These are phyloP conservation scores for Chirona hameri DNA, from an alignment of 2,888 invertebrate species.

Conservation along the genomic window DNA sequence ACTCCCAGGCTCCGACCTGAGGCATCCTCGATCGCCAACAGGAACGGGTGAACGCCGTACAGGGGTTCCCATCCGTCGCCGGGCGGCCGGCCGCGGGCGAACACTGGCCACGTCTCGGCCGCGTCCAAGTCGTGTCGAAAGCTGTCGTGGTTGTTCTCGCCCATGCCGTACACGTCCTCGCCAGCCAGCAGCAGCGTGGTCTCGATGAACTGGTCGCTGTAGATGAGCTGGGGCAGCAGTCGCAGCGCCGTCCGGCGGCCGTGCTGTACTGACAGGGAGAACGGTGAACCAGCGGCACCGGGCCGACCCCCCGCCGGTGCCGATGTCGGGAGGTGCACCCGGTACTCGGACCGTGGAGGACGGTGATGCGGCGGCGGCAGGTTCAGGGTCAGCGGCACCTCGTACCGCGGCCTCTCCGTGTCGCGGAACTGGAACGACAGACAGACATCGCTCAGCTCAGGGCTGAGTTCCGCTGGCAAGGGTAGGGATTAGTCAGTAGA, in stretches of 20 bases:
- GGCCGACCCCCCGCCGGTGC: background rate
- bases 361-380: constrained; percentile 44
- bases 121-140: constrained; percentile 47
- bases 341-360: background rate
- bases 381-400: constrained; percentile 41
- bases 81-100: constrained; percentile 34
- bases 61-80: constrained; percentile 34
- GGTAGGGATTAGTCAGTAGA: too few relatives aligned
- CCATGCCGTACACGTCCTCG: constrained; percentile 49
- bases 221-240: constrained; percentile 27
- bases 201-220: constrained; percentile 51
- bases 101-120: constrained; percentile 39
- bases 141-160: constrained; percentile 48
- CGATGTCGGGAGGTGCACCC: constrained; percentile 4
- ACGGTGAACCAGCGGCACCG: background rate
- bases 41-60: constrained; percentile 39
- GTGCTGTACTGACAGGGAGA: background rate
- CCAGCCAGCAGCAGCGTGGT: constrained; percentile 47
- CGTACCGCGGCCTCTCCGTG: constrained; percentile 34
- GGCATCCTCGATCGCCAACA: constrained; percentile 38
- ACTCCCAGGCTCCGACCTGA: constrained; percentile 37
- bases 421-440: constrained; percentile 35
- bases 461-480: too few relatives aligned
- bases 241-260: constrained; percentile 33
- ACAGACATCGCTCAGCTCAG: too few relatives aligned